Evolutionary conservation across 2,113 vertebrate genomes (phyloP).

Genomic region (Hylia prasina): DNA sequence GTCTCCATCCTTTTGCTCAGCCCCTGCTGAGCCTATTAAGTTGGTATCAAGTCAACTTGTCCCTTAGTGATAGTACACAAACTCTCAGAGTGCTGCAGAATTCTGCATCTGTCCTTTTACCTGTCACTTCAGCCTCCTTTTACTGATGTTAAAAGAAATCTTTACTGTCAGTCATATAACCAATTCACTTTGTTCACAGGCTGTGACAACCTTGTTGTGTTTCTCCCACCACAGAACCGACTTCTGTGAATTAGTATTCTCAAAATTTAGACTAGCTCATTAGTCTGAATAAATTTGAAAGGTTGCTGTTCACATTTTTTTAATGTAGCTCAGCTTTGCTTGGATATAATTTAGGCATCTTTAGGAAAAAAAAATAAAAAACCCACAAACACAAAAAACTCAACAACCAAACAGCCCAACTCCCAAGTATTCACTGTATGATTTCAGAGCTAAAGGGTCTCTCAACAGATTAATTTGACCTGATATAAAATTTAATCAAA

Average conservation of each 20-base stretch:
- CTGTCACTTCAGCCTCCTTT: constrained; percentile 88
- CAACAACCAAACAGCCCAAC: background rate
- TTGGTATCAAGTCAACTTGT: constrained; percentile 66
- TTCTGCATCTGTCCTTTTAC: constrained; percentile 83
- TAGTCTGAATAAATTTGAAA: constrained; percentile 97
- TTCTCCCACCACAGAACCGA: constrained; percentile 64
- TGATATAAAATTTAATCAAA: constrained; percentile 28
- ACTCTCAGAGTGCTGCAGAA: constrained; percentile 78
- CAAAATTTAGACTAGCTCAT: constrained; percentile 93
- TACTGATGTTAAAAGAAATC: constrained; percentile 99
- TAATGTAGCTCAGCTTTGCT: constrained; percentile 59
- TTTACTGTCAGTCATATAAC: constrained; percentile 96
- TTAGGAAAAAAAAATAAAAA: background rate
- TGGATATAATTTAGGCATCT: constrained; percentile 70
- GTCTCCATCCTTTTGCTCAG: background rate
- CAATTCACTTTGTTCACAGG: constrained; percentile 97
- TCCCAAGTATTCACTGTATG: constrained; percentile 26
- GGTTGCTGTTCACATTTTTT: constrained; percentile 68
- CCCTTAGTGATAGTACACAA: constrained; percentile 78
- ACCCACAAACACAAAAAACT: background rate
- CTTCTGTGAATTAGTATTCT: constrained; percentile 81
- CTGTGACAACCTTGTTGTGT: constrained; percentile 90
- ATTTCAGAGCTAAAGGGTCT: constrained; percentile 43
- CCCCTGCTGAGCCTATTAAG: constrained; percentile 72
- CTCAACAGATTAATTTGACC: constrained; percentile 10